Conservation (phyloP, 37 sponge, comb jelly and placozoan species). For the Diacarnus erythraeanus region DNA sequence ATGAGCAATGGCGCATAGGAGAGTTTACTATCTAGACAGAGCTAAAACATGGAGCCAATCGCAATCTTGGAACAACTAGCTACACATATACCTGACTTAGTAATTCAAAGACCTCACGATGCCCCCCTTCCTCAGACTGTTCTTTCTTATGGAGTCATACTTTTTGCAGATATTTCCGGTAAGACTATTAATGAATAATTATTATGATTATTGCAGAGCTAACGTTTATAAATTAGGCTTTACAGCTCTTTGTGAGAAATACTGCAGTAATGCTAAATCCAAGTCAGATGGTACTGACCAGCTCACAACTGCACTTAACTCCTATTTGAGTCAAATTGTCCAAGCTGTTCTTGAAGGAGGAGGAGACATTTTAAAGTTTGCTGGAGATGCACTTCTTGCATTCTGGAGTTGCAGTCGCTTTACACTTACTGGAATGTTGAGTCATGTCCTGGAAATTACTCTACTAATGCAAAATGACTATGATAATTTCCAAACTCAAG, state of each 20-base stretch:
- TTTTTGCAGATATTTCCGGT: conserved; percentile 85
- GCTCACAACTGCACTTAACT: conserved; percentile 82
- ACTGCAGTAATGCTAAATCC: conserved; percentile 60
- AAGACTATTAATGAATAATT: too few relatives aligned
- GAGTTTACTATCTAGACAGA: too few relatives aligned
- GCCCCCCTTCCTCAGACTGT: conserved; percentile 57
- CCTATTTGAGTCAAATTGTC: conserved; percentile 83
- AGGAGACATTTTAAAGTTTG: conserved; percentile 96
- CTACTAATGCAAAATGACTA: conserved; percentile 73
- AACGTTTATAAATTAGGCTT: conserved; percentile 60
- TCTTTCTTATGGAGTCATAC: conserved; percentile 60
- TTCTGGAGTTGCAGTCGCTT: conserved; percentile 78
- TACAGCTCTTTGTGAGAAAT: conserved; percentile 91
- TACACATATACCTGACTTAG: conserved; percentile 68
- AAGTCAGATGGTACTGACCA: conserved; percentile 73
- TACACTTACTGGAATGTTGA: conserved; percentile 43
- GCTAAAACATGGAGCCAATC: too few relatives aligned
- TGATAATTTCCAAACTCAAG: conserved; percentile 75
- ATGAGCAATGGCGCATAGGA: too few relatives aligned
- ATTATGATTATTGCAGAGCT: too few relatives aligned
- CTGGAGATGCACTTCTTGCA: conserved; percentile 92
- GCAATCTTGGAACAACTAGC: conserved; percentile 56
- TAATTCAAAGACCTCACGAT: conserved; percentile 29
- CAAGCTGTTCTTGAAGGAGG: conserved; percentile 75
- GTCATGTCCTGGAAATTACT: conserved; percentile 56